phyloP scores from a whole-genome alignment of 1,140 invertebrate genomes.

The Globodera ellingtonae region DNA sequence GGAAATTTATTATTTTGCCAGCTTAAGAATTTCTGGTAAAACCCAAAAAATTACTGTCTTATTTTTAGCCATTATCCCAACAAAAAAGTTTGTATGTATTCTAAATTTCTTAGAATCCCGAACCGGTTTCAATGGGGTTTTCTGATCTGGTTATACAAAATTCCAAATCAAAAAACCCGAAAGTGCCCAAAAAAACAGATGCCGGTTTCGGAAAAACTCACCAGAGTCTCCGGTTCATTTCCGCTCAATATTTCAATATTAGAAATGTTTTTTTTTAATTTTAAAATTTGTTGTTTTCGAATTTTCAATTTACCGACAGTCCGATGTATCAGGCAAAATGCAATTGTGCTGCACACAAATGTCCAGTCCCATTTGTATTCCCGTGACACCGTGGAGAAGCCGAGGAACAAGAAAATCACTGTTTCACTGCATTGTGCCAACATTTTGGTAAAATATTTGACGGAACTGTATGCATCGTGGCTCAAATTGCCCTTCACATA shows the following conservation, averaged over 20 bases:
- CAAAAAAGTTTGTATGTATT: too few species aligned
- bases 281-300: slow-evolving; percentile 21
- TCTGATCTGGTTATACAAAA: too few species aligned
- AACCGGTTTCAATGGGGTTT: too few species aligned
- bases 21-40: too few species aligned
- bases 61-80: too few species aligned
- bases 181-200: too few species aligned
- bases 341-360: slow-evolving; percentile 88
- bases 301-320: slow-evolving; percentile 70
- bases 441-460: slow-evolving; percentile 99
- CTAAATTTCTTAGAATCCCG: too few species aligned
- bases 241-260: background rate
- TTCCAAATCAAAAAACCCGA: too few species aligned
- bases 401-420: slow-evolving; percentile 98
- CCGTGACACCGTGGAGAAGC: slow-evolving; percentile 82
- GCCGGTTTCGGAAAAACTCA: too few species aligned
- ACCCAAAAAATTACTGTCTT: too few species aligned
- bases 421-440: slow-evolving; percentile 78
- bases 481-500: slow-evolving; percentile 98
- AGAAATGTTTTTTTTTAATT: too few species aligned
- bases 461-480: slow-evolving; percentile 92
- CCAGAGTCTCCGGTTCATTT: too few species aligned
- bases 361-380: slow-evolving; percentile 79
- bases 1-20: background rate
- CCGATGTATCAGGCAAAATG: slow-evolving; percentile 91